These are phyloP conservation scores for Scopus umbretta DNA, from an alignment of 2,113 vertebrate species.

Conservation along the genomic window DNA sequence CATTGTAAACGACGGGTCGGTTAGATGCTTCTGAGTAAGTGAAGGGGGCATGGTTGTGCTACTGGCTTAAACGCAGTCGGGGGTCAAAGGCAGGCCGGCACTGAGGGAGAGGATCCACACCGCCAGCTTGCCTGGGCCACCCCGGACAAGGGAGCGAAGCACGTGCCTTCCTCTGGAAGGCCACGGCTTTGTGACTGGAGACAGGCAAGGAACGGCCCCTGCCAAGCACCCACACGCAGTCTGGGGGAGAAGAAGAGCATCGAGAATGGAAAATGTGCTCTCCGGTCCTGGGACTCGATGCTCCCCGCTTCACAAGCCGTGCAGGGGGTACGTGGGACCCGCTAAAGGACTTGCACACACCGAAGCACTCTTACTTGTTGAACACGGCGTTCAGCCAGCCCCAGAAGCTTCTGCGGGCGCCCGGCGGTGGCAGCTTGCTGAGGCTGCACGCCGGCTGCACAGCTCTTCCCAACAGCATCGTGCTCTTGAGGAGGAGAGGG, in stretches of 20 bases:
- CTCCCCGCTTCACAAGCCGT: neutral
- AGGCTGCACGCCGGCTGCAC: neutral
- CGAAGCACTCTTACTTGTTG: slow-evolving; percentile 83
- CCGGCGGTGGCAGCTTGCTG: neutral
- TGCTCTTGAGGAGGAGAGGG: neutral
- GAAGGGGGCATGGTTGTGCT: too few species aligned
- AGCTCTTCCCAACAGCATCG: slow-evolving; percentile 67
- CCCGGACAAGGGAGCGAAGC: neutral
- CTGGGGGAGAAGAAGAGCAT: neutral
- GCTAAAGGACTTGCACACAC: accelerated
- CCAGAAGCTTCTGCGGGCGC: slow-evolving; percentile 82
- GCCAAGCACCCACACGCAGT: neutral
- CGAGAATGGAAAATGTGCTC: accelerated
- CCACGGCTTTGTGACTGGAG: neutral
- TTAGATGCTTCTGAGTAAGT: neutral
- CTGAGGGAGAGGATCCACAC: neutral
- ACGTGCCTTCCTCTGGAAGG: neutral
- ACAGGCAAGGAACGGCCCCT: accelerated
- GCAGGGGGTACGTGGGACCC: neutral
- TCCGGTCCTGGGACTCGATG: accelerated
- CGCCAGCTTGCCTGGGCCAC: neutral
- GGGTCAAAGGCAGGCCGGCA: accelerated
- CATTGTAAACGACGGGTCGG: neutral
- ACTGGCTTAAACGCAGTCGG: neutral
- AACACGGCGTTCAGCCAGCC: slow-evolving; percentile 95